These are phyloP conservation scores for Penelope pileata DNA, from an alignment of 2,113 vertebrate species.

Conservation along the genomic window DNA sequence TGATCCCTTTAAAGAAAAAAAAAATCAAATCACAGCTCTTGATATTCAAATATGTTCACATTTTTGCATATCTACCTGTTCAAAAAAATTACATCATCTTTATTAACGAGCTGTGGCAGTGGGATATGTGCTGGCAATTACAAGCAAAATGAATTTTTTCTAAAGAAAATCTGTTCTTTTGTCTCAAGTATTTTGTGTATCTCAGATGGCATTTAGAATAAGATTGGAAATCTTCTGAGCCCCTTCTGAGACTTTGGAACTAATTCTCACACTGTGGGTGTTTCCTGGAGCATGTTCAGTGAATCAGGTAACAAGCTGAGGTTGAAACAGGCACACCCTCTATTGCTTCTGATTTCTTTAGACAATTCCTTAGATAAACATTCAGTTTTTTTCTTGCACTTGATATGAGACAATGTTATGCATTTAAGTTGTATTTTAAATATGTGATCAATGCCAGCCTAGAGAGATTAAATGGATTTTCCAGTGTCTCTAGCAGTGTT, in stretches of 20 bases:
- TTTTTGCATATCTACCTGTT: not conserved
- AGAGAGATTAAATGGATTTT: not conserved
- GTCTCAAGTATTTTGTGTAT: not conserved
- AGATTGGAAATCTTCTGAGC: not conserved
- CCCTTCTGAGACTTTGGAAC: not conserved
- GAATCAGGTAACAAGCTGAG: not conserved
- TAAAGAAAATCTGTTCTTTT: constrained; percentile 2
- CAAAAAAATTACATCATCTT: not conserved
- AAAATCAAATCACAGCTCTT: not conserved
- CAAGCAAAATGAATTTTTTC: constrained; percentile 7
- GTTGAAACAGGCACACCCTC: not conserved
- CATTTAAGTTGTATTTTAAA: not conserved
- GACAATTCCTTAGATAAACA: not conserved
- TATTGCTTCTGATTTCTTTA: not conserved
- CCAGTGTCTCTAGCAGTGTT: not conserved
- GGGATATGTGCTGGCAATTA: not conserved
- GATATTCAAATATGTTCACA: not conserved
- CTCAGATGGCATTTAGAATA: not conserved
- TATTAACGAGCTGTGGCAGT: not conserved
- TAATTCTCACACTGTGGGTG: not conserved
- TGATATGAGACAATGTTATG: not conserved
- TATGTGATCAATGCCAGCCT: not conserved
- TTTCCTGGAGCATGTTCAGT: not conserved
- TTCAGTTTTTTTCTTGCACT: not conserved
- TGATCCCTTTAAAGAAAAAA: not conserved